Conservation (phyloP, 64 coral and sea anemone species). For the Dendrophyllia cribrosa region DNA sequence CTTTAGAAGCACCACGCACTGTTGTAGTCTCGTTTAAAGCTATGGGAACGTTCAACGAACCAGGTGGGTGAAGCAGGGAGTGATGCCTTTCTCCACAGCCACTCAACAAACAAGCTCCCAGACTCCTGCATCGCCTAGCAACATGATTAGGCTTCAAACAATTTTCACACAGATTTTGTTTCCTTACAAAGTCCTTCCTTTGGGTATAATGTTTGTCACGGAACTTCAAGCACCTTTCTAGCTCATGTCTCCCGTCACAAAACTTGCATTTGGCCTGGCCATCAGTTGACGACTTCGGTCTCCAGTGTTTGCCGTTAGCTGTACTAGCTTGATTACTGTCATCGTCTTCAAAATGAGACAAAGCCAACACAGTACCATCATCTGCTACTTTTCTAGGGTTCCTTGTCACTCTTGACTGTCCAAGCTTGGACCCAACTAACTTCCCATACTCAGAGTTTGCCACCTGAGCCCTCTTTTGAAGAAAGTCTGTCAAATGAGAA, state of each 20-base stretch:
- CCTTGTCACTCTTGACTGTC: no score
- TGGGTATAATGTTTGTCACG: no score
- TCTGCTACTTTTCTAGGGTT: neutral
- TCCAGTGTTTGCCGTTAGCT: no score
- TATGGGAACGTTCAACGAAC: neutral
- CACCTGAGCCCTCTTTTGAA: neutral
- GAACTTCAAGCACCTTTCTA: no score
- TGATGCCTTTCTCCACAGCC: neutral
- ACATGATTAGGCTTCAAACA: constrained; percentile 5
- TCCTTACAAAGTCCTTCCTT: neutral
- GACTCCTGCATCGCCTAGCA: neutral
- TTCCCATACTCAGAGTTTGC: constrained; percentile 5
- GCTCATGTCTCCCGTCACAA: no score
- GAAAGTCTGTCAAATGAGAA: neutral
- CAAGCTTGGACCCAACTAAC: constrained; percentile 19
- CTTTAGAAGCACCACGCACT: neutral
- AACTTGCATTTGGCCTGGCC: no score
- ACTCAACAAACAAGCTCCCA: neutral
- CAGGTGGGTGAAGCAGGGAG: neutral
- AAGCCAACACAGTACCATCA: no score
- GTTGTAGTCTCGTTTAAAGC: neutral
- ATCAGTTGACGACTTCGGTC: no score
- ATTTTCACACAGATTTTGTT: constrained; percentile 14
- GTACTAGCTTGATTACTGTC: no score
- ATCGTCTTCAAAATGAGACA: no score